These are phyloP conservation scores for Timandra comae DNA, from an alignment of 2,888 invertebrate genomes.

Conservation along the genomic window DNA sequence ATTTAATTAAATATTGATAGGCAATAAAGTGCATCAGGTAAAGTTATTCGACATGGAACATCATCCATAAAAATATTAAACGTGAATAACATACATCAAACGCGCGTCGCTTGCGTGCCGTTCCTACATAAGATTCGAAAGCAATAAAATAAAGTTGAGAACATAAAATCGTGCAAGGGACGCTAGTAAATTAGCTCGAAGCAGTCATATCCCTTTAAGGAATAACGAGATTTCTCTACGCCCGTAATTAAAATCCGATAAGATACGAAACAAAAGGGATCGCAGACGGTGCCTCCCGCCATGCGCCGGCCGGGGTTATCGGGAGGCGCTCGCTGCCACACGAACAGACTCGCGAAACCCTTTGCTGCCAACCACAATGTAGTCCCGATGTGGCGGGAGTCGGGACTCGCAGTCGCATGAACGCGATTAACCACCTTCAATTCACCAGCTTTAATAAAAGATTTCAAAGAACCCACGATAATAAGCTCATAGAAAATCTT, in stretches of 20 bases:
- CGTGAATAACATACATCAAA: constrained; percentile 31
- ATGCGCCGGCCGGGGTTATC: constrained; percentile 37
- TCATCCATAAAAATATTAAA: constrained; percentile 33
- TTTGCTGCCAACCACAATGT: constrained; percentile 1
- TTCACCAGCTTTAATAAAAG: constrained; percentile 21
- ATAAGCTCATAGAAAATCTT: constrained; percentile 53
- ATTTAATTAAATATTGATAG: constrained; percentile 25
- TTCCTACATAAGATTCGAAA: constrained; percentile 39
- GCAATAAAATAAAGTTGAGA: constrained; percentile 59
- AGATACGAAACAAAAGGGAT: constrained; percentile 71
- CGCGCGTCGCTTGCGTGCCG: constrained; percentile 35
- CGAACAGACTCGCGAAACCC: constrained; percentile 2
- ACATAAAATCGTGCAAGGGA: constrained; percentile 60
- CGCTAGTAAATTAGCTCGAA: constrained; percentile 64
- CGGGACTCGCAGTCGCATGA: constrained; percentile 1
- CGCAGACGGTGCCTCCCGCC: constrained; percentile 43
- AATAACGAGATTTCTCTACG: constrained; percentile 71
- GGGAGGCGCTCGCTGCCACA: constrained; percentile 8
- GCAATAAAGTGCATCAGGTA: constrained; percentile 23
- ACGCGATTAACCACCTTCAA: constrained; percentile 20
- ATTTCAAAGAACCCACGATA: constrained; percentile 48
- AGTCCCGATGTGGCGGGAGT: no score
- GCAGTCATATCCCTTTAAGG: constrained; percentile 70
- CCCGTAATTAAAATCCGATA: constrained; percentile 75
- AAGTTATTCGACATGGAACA: constrained; percentile 24